Conservation (phyloP, 2,797 vertebrate genomes). For the Ambastaia sidthimunki region DNA sequence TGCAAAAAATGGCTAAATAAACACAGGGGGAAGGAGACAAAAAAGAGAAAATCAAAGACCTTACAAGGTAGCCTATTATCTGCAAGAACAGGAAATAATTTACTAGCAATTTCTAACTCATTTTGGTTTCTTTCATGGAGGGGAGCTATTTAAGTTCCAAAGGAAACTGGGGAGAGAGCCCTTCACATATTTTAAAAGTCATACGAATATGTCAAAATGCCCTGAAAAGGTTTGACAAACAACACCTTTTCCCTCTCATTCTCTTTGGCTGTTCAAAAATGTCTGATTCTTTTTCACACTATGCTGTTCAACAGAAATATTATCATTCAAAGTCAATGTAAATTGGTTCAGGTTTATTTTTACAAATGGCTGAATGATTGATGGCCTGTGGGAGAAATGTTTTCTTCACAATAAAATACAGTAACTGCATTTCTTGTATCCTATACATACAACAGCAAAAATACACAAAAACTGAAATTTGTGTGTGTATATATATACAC, state of each 20-base stretch:
- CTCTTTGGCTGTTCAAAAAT: slow-evolving; percentile 64
- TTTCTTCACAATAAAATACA: slow-evolving; percentile 3
- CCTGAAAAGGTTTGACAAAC: slow-evolving; percentile 70
- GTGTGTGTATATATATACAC: too few species aligned
- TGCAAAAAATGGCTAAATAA: slow-evolving; percentile 74
- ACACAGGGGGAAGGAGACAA: slow-evolving; percentile 74
- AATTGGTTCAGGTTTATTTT: slow-evolving; percentile 52
- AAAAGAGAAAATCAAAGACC: slow-evolving; percentile 68
- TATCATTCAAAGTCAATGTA: slow-evolving; percentile 25
- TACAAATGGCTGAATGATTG: slow-evolving; percentile 52
- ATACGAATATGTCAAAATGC: slow-evolving; percentile 64
- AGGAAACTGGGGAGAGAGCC: slow-evolving; percentile 52
- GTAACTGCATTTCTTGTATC: neutral
- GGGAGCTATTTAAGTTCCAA: slow-evolving; percentile 44
- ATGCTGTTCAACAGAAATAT: slow-evolving; percentile 1
- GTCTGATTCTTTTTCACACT: slow-evolving; percentile 42
- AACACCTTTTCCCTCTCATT: slow-evolving; percentile 58
- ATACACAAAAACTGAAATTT: neutral
- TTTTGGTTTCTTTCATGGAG: slow-evolving; percentile 67
- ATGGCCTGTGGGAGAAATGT: slow-evolving; percentile 5
- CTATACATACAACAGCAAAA: slow-evolving; percentile 23
- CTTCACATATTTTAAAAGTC: slow-evolving; percentile 71
- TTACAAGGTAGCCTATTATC: slow-evolving; percentile 73
- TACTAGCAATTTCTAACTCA: slow-evolving; percentile 75
- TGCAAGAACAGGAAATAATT: slow-evolving; percentile 75